Percentiles rank a stretch among this genome's conserved stretches.
Evolutionary conservation across 2,888 invertebrate species (phyloP).

Genomic region (Xylota segnis): DNA sequence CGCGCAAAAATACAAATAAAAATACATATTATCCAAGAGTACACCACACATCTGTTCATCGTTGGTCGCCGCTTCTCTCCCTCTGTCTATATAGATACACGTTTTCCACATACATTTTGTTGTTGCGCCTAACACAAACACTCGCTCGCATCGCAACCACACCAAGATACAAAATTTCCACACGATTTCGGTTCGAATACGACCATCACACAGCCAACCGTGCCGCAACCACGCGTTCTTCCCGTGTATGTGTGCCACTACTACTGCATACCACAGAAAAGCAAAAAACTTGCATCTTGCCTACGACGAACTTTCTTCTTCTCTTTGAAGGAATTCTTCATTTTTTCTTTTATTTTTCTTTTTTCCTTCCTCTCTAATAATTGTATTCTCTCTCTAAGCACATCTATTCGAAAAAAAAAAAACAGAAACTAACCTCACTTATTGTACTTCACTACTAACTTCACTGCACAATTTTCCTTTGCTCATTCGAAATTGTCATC

Average conservation of each 20-base stretch:
- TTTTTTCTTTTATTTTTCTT: no score
- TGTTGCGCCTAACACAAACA: slow-evolving; percentile 44
- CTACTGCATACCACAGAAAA: slow-evolving; percentile 36
- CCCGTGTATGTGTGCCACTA: slow-evolving; percentile 61
- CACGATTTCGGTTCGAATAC: slow-evolving; percentile 41
- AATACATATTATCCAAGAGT: slow-evolving; percentile 42
- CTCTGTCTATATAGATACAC: slow-evolving; percentile 43
- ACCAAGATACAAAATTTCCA: slow-evolving; percentile 38
- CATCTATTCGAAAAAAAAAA: slow-evolving; percentile 45
- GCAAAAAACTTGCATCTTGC: slow-evolving; percentile 61
- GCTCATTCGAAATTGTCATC: slow-evolving; percentile 46
- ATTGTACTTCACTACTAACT: slow-evolving; percentile 15
- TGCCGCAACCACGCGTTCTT: slow-evolving; percentile 65
- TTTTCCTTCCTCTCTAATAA: slow-evolving; percentile 6
- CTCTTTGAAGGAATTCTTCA: slow-evolving; percentile 24
- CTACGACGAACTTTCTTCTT: slow-evolving; percentile 67
- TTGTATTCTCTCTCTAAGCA: slow-evolving; percentile 21
- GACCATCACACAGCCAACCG: slow-evolving; percentile 36
- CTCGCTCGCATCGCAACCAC: slow-evolving; percentile 23
- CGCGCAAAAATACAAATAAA: slow-evolving; percentile 33
- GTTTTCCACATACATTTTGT: slow-evolving; percentile 50
- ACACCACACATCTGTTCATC: slow-evolving; percentile 61
- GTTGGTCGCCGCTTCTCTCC: slow-evolving; percentile 20
- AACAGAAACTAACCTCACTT: slow-evolving; percentile 66
- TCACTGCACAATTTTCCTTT: slow-evolving; percentile 27